Conservation (phyloP, 2,797 vertebrate genomes). For the Sebastes miniatus region DNA sequence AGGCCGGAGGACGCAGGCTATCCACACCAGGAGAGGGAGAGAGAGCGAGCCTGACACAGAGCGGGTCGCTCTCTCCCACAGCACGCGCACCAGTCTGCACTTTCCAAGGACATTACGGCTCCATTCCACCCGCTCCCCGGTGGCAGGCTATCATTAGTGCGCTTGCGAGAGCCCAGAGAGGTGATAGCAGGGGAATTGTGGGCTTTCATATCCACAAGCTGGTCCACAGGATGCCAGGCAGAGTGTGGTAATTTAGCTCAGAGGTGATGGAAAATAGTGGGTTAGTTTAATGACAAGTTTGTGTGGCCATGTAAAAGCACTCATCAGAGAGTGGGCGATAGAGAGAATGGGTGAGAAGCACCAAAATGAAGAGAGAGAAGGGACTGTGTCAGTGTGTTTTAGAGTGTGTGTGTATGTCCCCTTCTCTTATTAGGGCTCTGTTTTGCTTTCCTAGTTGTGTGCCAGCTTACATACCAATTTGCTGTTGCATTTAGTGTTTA, state of each 20-base stretch:
- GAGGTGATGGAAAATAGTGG: slow-evolving; percentile 78
- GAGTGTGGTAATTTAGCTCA: slow-evolving; percentile 78
- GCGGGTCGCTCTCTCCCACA: slow-evolving; percentile 61
- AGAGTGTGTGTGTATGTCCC: slow-evolving; percentile 5
- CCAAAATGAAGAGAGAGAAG: slow-evolving; percentile 46
- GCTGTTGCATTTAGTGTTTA: not conserved
- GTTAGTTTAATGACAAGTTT: slow-evolving; percentile 82
- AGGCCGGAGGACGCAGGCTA: slow-evolving; percentile 43
- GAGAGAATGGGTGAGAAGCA: slow-evolving; percentile 63
- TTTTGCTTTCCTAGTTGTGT: slow-evolving; percentile 19
- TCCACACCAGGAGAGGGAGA: slow-evolving; percentile 25
- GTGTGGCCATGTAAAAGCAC: slow-evolving; percentile 77
- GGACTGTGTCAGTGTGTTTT: slow-evolving; percentile 32
- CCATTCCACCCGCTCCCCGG: slow-evolving; percentile 72
- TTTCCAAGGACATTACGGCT: slow-evolving; percentile 80
- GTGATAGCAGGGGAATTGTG: slow-evolving; percentile 81
- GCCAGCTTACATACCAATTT: not conserved
- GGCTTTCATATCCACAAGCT: slow-evolving; percentile 81
- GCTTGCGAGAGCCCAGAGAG: slow-evolving; percentile 73
- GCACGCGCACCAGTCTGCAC: slow-evolving; percentile 64
- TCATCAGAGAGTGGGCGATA: slow-evolving; percentile 71
- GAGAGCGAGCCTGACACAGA: slow-evolving; percentile 45
- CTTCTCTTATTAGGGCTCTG: slow-evolving; percentile 4
- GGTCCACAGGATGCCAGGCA: slow-evolving; percentile 72
- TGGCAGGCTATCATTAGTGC: slow-evolving; percentile 84